A percentile compares a stretch with the other conserved stretches of the same genome.
Conservation (phyloP, 1,140 invertebrate species). For the Pemphigus obesinymphae region DNA sequence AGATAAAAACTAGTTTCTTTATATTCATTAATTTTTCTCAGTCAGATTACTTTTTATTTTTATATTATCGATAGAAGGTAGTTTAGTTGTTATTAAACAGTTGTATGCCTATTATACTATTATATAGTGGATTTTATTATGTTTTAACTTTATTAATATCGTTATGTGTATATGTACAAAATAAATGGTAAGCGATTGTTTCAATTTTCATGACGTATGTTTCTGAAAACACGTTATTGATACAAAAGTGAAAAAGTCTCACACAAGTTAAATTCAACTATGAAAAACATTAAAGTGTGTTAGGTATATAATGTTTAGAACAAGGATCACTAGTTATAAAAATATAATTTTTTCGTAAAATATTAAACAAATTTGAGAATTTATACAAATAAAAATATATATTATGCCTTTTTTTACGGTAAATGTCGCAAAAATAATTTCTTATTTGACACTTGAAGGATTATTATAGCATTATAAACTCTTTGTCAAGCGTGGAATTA, state of each 20-base stretch:
- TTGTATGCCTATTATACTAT: not conserved
- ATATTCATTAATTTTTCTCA: not conserved
- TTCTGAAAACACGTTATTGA: not conserved
- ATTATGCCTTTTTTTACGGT: not conserved
- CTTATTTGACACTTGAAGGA: not conserved
- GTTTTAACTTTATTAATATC: not conserved
- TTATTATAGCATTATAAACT: not conserved
- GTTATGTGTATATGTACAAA: not conserved
- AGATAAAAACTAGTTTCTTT: not conserved
- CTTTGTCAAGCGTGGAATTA: constrained; percentile 9
- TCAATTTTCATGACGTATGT: not conserved
- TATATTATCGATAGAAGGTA: not conserved
- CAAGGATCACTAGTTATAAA: not conserved
- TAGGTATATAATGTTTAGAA: not conserved
- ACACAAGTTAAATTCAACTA: too few relatives aligned
- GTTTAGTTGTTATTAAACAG: not conserved
- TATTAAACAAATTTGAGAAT: not conserved
- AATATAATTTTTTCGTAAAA: not conserved
- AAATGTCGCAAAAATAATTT: not conserved
- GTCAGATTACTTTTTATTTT: not conserved
- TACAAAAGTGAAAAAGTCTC: too few relatives aligned
- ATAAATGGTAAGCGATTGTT: not conserved
- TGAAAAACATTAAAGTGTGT: not conserved
- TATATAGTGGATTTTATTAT: not conserved
- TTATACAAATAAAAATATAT: not conserved